A percentile compares a stretch with the other conserved stretches of the same genome.
These are phyloP conservation scores for Aphrocallistes beatrix DNA, from an alignment of 37 sponge, comb jelly and placozoan genomes.

Conservation along the genomic window DNA sequence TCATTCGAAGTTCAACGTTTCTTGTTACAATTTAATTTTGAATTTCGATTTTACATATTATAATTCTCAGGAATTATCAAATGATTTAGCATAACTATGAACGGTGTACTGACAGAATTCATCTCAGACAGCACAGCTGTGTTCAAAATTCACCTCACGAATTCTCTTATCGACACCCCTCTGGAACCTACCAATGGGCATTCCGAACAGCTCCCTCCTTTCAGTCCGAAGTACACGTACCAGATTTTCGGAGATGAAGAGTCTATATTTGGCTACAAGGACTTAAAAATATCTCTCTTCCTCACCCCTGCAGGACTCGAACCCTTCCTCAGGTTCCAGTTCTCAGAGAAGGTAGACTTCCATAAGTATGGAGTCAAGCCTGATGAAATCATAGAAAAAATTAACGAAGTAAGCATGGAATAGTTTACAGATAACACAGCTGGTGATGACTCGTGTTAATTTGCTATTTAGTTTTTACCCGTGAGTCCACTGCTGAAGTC, in stretches of 20 bases:
- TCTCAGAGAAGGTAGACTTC: not conserved
- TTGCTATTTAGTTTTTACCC: not conserved
- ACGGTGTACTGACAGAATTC: not conserved
- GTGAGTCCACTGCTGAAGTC: not conserved
- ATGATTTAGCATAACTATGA: not conserved
- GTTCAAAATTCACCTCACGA: not conserved
- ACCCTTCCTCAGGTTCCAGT: not conserved
- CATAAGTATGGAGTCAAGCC: not conserved
- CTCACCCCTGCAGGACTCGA: not conserved
- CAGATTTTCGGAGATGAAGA: constrained; percentile 2
- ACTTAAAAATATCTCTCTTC: not conserved
- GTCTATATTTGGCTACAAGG: not conserved
- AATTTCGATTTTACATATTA: not conserved
- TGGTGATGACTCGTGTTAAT: not conserved
- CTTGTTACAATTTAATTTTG: not conserved
- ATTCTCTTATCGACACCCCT: not conserved
- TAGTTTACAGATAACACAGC: no score
- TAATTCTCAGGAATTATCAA: not conserved
- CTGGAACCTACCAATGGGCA: not conserved
- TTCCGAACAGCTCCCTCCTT: not conserved
- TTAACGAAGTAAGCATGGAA: not conserved
- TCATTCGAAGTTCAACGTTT: not conserved
- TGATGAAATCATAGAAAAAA: not conserved
- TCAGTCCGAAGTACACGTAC: not conserved
- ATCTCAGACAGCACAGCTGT: constrained; percentile 2